Percentiles rank a stretch among this genome's conserved stretches.
These are phyloP conservation scores for Leptodactylus fallax DNA, from an alignment of 2,797 vertebrate species.

Conservation along the genomic window DNA sequence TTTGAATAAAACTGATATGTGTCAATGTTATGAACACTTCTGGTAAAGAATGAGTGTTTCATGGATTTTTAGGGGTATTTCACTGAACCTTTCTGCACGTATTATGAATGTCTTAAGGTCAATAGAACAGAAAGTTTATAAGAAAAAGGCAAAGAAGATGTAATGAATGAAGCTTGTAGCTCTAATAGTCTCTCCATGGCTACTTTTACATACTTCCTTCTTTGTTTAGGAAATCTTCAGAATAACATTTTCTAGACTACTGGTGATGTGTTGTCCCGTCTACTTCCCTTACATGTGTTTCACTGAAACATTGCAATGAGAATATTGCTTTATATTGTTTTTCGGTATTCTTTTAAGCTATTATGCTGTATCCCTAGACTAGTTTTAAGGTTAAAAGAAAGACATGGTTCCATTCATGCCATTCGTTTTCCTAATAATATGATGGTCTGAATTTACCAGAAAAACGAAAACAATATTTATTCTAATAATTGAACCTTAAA, in stretches of 20 bases:
- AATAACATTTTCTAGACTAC: background rate
- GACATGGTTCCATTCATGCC: too few relatives aligned
- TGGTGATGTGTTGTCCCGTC: too few relatives aligned
- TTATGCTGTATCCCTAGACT: too few relatives aligned
- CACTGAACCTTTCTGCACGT: background rate
- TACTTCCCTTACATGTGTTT: too few relatives aligned
- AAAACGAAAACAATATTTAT: too few relatives aligned
- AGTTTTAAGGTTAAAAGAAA: too few relatives aligned
- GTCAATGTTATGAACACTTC: background rate
- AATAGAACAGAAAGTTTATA: background rate
- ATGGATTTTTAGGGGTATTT: background rate
- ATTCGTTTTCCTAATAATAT: too few relatives aligned
- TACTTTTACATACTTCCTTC: background rate
- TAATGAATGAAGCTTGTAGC: background rate
- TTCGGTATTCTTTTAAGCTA: too few relatives aligned
- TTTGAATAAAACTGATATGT: background rate
- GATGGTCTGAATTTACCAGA: too few relatives aligned
- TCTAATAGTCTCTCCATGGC: background rate
- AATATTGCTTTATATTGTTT: too few relatives aligned
- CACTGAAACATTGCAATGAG: too few relatives aligned
- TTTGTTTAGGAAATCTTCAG: background rate
- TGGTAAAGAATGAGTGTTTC: constrained; percentile 15
- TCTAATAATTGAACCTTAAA: too few relatives aligned
- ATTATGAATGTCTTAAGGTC: background rate
- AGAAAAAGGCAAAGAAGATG: background rate